Evolutionary conservation across 2,888 invertebrate genomes (phyloP), one percentile per base, ranked within the genome.

Genomic region (Spialia ferax): DNA sequence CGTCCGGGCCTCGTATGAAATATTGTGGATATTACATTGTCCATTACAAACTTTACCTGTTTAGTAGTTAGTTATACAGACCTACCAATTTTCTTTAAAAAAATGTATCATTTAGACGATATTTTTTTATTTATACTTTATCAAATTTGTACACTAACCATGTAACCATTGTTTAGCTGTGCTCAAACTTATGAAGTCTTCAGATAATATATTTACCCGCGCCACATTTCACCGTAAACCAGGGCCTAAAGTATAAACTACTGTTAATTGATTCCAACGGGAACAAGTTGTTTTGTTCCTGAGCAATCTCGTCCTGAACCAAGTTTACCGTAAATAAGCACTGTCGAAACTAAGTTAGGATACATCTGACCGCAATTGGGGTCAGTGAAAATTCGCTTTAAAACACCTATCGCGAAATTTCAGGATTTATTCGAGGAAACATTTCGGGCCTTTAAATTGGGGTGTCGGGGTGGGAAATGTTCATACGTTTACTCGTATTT

Each of bases 341-440:
- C 63, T 65, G 64, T 63, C n/a, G 65, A 71, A 80, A 77, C 76
- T 73, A 75, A 75, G 75, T 79, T 82, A 68, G 74, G 79, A 75
- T 77, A 78, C 77, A 77, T 77, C 70, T 67, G 68, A 75, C 83
- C 83, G 74, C 80, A 79, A 78, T 79, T 78, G 77, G 74, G 82
- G 79, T 78, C 73, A 75, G 64, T 73, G 70, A 71, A 76, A 81
- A 78, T 79, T 76, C 70, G 69, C 76, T 75, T 74, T 69, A 69
- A 76, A 79, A 80, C 74, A 77, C 74, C 74, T 73, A 76, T 70
- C 71, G 23, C 23, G 5, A 52, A 75, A 77, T 77, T 78, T 73
- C n/a, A 26, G 59, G 73, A 74, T 69, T 70, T 72, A 75, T 73
- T 81, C 75, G 71, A 68, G 73, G 70, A 75, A 76, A 76, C 71